phyloP scores from a whole-genome alignment of 2,797 vertebrate genomes.

The Sebastes taczanowskii region DNA sequence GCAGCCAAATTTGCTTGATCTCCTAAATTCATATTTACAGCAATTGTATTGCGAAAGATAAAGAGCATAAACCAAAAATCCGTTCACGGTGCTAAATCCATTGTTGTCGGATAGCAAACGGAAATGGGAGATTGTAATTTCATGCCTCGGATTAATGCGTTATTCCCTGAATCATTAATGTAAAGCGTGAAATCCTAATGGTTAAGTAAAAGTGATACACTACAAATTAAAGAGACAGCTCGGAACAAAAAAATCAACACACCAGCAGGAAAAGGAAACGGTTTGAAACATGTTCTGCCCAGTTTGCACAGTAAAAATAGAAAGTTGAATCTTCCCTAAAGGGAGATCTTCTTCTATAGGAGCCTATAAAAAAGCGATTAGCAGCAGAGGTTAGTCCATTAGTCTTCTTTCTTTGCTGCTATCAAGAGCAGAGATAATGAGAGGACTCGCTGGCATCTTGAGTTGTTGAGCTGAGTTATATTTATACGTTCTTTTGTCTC shows the following conservation, averaged over 20 bases:
- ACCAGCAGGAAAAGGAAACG: conserved; percentile 39
- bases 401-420: conserved; percentile 75
- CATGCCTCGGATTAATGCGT: conserved; percentile 82
- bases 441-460: conserved; percentile 55
- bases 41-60: conserved; percentile 77
- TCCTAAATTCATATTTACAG: conserved; percentile 82
- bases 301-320: conserved; percentile 66
- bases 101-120: conserved; percentile 69
- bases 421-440: conserved; percentile 75
- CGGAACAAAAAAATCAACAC: conserved; percentile 45
- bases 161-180: conserved; percentile 78
- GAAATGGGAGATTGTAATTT: conserved; percentile 79
- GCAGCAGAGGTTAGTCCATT: conserved; percentile 77
- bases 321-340: conserved; percentile 71
- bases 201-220: conserved; percentile 69
- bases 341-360: conserved; percentile 55
- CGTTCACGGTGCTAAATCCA: conserved; percentile 74
- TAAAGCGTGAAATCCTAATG: conserved; percentile 75
- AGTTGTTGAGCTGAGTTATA: conserved; percentile 70
- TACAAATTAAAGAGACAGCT: conserved; percentile 58
- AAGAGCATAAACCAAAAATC: conserved; percentile 80
- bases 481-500: conserved; percentile 78
- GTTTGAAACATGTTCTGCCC: conserved; percentile 21
- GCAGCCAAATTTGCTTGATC: conserved; percentile 79
- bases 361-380: conserved; percentile 76